phyloP scores from a whole-genome alignment of 30 jellyfish, hydroid and myxozoan genomes.

The Hydractinia symbiolongicarpus region DNA sequence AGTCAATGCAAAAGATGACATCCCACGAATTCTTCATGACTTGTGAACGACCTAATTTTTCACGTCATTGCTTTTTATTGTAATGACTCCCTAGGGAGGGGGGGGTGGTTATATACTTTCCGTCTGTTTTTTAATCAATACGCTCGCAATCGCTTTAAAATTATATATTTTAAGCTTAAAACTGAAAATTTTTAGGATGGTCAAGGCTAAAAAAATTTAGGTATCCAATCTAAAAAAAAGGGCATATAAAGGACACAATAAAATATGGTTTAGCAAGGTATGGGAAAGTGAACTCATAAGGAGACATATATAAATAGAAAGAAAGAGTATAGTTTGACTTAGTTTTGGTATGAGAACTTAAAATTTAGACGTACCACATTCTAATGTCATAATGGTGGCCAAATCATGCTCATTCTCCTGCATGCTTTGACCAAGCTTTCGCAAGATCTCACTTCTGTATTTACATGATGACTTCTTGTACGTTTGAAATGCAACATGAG shows the following conservation, averaged over 20 bases:
- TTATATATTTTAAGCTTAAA: too few species aligned
- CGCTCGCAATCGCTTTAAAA: too few species aligned
- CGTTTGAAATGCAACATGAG: conserved; percentile 48
- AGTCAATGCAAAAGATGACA: too few species aligned
- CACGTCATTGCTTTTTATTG: too few species aligned
- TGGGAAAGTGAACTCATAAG: too few species aligned
- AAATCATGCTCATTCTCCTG: conserved; percentile 45
- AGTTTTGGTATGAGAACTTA: not conserved
- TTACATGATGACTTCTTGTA: conserved; percentile 43
- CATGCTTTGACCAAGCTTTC: conserved; percentile 25
- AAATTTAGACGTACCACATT: conserved; percentile 29
- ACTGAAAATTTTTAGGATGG: too few species aligned
- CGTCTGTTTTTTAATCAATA: too few species aligned
- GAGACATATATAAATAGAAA: not conserved
- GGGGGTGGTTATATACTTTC: too few species aligned
- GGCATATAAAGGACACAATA: not conserved
- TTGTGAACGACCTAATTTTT: too few species aligned
- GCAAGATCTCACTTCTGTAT: conserved; percentile 43
- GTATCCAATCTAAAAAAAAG: not conserved
- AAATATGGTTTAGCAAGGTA: too few species aligned
- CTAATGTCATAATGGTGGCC: conserved; percentile 72
- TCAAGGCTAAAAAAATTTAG: not conserved
- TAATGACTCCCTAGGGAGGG: too few species aligned
- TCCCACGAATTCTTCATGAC: too few species aligned
- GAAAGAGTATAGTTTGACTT: not conserved